Evolutionary conservation across 2,797 vertebrate species (phyloP).

Genomic region (Naso thynnoides): DNA sequence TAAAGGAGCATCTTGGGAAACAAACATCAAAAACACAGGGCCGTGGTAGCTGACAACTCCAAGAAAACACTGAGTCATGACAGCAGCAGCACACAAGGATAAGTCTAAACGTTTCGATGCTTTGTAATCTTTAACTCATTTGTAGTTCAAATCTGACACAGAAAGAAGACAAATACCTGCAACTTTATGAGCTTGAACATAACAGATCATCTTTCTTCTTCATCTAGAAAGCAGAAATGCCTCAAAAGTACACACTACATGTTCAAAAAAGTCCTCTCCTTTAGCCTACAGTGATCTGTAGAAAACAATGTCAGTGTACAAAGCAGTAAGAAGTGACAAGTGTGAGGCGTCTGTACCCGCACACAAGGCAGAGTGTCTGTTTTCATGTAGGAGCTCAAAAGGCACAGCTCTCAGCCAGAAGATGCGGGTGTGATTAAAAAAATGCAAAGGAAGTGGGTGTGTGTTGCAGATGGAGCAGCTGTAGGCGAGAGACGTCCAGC

Average conservation of each 20-base stretch:
- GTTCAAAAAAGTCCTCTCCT: conserved; percentile 14
- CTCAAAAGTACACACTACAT: background rate
- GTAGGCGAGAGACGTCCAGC: conserved; percentile 61
- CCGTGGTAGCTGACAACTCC: background rate
- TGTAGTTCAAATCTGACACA: background rate
- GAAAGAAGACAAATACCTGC: background rate
- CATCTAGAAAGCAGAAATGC: conserved; percentile 18
- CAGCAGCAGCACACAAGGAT: background rate
- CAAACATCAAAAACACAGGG: conserved; percentile 12
- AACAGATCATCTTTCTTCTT: background rate
- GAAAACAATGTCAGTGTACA: conserved; percentile 37
- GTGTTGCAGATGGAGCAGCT: conserved; percentile 63
- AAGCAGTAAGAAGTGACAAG: conserved; percentile 37
- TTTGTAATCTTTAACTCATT: conserved; percentile 6
- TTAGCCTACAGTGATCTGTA: conserved; percentile 21
- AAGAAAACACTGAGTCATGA: background rate
- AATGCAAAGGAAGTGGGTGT: conserved; percentile 56
- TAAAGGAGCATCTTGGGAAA: conserved; percentile 31
- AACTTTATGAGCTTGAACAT: background rate
- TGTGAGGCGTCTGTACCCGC: conserved; percentile 20
- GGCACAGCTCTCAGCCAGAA: conserved; percentile 73
- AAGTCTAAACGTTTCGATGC: conserved; percentile 1
- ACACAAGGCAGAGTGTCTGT: conserved; percentile 60
- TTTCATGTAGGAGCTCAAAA: conserved; percentile 56
- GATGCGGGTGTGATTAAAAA: conserved; percentile 41